These are phyloP conservation scores for Gopherus evgoodei DNA, from an alignment of 2,113 vertebrate genomes.

Conservation along the genomic window DNA sequence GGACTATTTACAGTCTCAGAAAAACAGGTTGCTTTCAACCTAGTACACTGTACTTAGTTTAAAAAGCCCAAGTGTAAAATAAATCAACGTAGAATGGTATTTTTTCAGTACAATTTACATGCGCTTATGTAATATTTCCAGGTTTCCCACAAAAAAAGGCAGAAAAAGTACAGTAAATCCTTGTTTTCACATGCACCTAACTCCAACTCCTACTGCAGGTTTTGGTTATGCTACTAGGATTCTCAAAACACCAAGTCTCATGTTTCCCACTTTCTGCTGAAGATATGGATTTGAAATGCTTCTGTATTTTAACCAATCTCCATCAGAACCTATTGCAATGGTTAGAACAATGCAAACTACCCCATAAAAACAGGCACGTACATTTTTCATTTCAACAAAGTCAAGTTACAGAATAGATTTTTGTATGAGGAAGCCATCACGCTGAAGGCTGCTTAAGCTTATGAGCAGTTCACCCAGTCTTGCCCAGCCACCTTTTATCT, in stretches of 20 bases:
- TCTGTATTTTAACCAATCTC: background rate
- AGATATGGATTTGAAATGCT: background rate
- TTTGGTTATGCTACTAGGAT: background rate
- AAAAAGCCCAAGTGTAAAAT: background rate
- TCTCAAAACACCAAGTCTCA: background rate
- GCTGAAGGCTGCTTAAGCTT: background rate
- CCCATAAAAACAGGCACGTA: background rate
- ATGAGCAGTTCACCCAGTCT: background rate
- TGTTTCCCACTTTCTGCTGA: background rate
- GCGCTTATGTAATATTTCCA: background rate
- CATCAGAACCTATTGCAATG: background rate
- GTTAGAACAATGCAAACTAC: background rate
- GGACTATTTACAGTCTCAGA: background rate
- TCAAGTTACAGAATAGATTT: background rate
- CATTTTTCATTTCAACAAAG: background rate
- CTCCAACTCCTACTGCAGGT: background rate
- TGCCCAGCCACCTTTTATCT: background rate
- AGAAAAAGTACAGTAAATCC: background rate
- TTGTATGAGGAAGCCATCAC: background rate
- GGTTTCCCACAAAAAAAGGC: background rate
- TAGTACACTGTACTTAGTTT: background rate
- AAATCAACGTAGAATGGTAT: background rate
- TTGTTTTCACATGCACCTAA: background rate
- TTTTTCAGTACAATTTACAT: background rate
- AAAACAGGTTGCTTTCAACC: background rate